Base-by-base conservation (phyloP, 2,888 invertebrate genomes). In the Lasius platythorax region DNA sequence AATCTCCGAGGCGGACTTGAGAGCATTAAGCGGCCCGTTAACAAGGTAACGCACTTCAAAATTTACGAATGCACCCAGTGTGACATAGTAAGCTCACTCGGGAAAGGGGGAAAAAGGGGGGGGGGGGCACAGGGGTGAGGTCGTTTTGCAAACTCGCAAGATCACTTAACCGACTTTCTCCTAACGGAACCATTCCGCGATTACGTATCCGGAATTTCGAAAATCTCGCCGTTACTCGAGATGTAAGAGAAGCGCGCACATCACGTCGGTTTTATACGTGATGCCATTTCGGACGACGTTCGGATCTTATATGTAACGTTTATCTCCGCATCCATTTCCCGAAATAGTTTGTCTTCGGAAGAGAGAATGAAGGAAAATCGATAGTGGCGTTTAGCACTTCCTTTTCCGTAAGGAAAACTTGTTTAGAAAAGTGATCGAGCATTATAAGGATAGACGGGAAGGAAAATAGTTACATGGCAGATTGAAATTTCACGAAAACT, bases 381-480 rank as follows among this genome's bases (percentile, higher is more conserved):
- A 79, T 79, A 61, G 18, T 23, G 30, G 33, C 46, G 70, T 61
- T 70, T 63, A 61, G 46, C 79, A 37, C 61, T 70, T 66, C 18
- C 37, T 28, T 28, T 0, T 6, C 12, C 64, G 40, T 15, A 40
- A 67, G 46, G 79, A 50, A 72, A 81, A 72, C 61, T 72, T 81
- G 61, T 70, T 70, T 72, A 72, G 79, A 72, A 81, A 72, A 81
- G 72, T 63, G 72, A 81, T 81, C 61, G 79, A 81, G 61, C 37
- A 81, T 72, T 67, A 78, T 56, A 53, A 78, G 56, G 46, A 50
- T 30, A 70, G 23, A 61, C 61, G 46, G 33, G 28, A 12, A 81
- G 43, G 61, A 18, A 63, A 79, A 70, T 70, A 33, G 61, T 78
- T 78, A 67, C 28, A 67, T 30, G 61, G 46, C 43, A 79, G 33